These are phyloP conservation scores for Melangyna quadrimaculata DNA, from an alignment of 2,888 invertebrate species.

Conservation along the genomic window DNA sequence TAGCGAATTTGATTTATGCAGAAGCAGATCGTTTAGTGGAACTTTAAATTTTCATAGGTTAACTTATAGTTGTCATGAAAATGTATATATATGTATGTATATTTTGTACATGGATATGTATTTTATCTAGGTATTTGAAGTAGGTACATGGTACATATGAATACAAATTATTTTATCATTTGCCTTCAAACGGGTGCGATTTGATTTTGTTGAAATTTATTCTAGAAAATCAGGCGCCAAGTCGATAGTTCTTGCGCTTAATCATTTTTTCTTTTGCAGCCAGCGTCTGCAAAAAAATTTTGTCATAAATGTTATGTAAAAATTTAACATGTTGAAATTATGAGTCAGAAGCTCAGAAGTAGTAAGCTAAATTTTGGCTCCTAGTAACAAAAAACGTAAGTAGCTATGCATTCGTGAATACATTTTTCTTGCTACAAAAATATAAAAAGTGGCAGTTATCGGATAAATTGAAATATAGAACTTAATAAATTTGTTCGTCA, in stretches of 20 bases:
- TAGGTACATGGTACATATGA: no score
- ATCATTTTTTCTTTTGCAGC: not conserved
- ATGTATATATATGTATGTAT: not conserved
- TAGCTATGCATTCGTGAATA: not conserved
- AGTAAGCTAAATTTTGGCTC: no score
- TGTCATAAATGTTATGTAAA: conserved; percentile 47
- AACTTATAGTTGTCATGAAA: conserved; percentile 4
- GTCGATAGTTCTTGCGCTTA: conserved; percentile 5
- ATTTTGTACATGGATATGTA: not conserved
- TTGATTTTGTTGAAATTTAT: not conserved
- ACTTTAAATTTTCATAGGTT: conserved; percentile 23
- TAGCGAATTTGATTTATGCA: not conserved
- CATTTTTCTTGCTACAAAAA: not conserved
- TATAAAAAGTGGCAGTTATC: no score
- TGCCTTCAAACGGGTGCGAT: conserved; percentile 13
- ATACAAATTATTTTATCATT: not conserved
- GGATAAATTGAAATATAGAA: no score
- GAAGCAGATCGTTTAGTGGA: not conserved
- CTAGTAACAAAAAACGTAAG: not conserved
- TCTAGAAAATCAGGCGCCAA: conserved; percentile 31
- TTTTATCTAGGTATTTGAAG: not conserved
- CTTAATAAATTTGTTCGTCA: no score
- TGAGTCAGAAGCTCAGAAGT: not conserved
- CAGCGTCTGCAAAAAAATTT: not conserved
- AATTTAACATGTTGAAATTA: not conserved